Conservation (phyloP, 2,113 vertebrate species). For the Muscicapa adusta region DNA sequence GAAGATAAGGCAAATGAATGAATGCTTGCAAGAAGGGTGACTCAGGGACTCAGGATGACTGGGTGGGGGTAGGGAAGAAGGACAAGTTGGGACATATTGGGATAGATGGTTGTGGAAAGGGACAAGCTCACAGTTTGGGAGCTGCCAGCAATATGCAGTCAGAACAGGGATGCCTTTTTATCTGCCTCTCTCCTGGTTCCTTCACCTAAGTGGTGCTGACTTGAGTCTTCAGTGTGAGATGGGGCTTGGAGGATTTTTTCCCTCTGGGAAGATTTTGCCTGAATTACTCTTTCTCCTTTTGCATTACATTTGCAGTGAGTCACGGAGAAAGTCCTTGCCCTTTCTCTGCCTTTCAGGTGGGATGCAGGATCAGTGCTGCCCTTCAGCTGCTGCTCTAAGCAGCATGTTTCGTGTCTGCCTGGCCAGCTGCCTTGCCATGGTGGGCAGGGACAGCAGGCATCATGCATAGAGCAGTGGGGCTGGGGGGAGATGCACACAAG, state of each 20-base stretch:
- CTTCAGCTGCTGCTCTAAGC: not conserved
- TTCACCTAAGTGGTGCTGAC: not conserved
- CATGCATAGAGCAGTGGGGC: accelerated
- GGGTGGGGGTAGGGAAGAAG: not conserved
- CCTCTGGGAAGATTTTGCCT: not conserved
- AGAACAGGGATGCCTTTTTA: not conserved
- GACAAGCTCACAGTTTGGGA: not conserved
- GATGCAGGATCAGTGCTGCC: not conserved
- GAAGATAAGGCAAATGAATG: not conserved
- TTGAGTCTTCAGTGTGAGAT: not conserved
- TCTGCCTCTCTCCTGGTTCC: not conserved
- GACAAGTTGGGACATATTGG: not conserved
- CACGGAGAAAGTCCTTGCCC: not conserved
- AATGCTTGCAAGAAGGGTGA: not conserved
- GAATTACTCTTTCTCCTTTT: not conserved
- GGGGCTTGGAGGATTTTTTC: not conserved
- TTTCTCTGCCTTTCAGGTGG: no score
- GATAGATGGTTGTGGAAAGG: not conserved
- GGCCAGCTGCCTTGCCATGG: accelerated
- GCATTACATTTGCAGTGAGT: not conserved
- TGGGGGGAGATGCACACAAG: accelerated
- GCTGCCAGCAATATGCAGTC: not conserved
- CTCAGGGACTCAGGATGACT: not conserved
- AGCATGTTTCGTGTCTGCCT: not conserved
- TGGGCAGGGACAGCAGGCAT: not conserved